Conservation (phyloP, 92 coral and sea anemone genomes). For the Nematostella vectensis region DNA sequence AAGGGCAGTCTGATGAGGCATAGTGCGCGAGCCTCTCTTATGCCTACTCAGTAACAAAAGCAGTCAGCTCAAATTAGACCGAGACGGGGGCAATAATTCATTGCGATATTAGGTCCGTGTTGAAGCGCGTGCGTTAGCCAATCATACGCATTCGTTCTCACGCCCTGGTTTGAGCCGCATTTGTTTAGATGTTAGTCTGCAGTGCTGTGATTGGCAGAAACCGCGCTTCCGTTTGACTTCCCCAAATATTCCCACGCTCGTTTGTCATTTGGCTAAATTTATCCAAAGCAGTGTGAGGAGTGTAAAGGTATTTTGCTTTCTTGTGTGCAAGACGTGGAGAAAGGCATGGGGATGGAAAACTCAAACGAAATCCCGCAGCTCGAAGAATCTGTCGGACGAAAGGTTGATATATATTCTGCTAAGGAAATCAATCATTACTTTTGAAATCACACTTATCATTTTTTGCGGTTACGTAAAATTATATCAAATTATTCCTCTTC, state of each 20-base stretch:
- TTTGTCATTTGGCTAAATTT: not conserved
- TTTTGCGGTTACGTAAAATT: too few relatives aligned
- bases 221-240: conserved; percentile 15
- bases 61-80: not conserved
- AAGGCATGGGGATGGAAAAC: conserved; percentile 54
- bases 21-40: conserved; percentile 32
- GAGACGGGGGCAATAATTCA: not conserved
- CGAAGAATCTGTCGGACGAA: conserved; percentile 32
- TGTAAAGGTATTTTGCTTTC: not conserved
- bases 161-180: conserved; percentile 34
- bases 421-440: not conserved
- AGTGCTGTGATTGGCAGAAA: conserved; percentile 36
- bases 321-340: not conserved
- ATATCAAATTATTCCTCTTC: too few relatives aligned
- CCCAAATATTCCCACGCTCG: conserved; percentile 70
- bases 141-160: conserved; percentile 45
- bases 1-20: conserved; percentile 39
- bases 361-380: conserved; percentile 5
- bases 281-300: not conserved
- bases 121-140: conserved; percentile 30
- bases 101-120: conserved; percentile 1
- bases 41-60: conserved; percentile 1
- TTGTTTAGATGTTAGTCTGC: conserved; percentile 21
- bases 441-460: too few relatives aligned
- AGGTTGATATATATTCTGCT: conserved; percentile 17